Conservation (phyloP, 2,113 vertebrate genomes). For the Tupaia tana region DNA sequence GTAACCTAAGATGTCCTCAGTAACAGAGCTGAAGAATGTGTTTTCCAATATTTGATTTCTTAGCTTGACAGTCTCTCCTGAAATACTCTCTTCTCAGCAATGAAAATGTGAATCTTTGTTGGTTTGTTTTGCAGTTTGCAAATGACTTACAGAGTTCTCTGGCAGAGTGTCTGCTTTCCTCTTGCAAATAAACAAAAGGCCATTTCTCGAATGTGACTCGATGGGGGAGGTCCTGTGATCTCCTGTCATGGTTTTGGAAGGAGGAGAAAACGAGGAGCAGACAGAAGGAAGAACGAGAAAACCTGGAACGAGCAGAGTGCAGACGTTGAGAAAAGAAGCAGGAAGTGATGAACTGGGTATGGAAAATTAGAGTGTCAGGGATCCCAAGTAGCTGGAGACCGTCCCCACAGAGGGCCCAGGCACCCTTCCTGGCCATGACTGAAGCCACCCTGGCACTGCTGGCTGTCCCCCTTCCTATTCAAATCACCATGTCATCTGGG, state of each 20-base stretch:
- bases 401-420: not conserved
- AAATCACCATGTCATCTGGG: not conserved
- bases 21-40: conserved; percentile 70
- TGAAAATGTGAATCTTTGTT: conserved; percentile 64
- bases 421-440: not conserved
- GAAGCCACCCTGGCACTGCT: not conserved
- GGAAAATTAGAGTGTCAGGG: conserved; percentile 6
- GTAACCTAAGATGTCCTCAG: conserved; percentile 69
- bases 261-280: not conserved
- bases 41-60: conserved; percentile 81
- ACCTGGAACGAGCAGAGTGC: not conserved
- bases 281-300: not conserved
- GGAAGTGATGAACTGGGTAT: not conserved
- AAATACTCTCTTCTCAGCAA: conserved; percentile 67
- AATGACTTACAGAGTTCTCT: conserved; percentile 76
- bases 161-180: conserved; percentile 57
- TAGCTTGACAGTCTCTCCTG: conserved; percentile 73
- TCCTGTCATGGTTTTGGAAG: not conserved
- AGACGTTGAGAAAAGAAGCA: not conserved
- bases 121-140: conserved; percentile 77
- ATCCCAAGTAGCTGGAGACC: not conserved
- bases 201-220: conserved; percentile 60
- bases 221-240: not conserved
- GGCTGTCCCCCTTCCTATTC: not conserved
- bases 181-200: conserved; percentile 75